Base-by-base conservation (phyloP, 2,888 invertebrate genomes). In the Agonopterix alstromeriana region DNA sequence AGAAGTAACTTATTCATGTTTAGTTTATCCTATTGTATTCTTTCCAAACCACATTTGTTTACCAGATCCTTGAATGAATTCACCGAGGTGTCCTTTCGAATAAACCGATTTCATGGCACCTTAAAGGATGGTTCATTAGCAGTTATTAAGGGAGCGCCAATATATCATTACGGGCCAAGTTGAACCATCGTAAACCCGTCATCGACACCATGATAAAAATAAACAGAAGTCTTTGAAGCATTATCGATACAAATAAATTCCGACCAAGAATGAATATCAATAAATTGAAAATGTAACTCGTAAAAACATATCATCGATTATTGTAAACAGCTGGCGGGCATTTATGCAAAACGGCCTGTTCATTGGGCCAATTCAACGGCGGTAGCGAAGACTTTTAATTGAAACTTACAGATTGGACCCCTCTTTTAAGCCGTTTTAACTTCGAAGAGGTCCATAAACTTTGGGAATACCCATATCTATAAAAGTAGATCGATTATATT, bases 301-400 rank as follows among this genome's bases (percentile, higher is more conserved):
- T 86, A 84, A 85, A 85, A 85, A 84, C 82, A 81, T 84, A 83
- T 84, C 79, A 82, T 84, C 82, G 83, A 84, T 86, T 82, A 82
- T 79, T 83, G 82, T 86, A 84, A 85, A 83, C 84, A 83, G 85
- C 86, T 82, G 77, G 82, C 78, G 85, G 87, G 83, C 83, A 79
- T 82, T 81, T 83, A 82, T 82, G 85, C 84, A 79, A 82, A 86
- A 81, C 75, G 73, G 72, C 70, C 71, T 71, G 73, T 70, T 78
- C 74, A 73, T 72, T 70, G 82, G 82, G 65, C 73, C 79, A 81
- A 82, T 77, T 77, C 78, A 82, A 76, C 75, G 58, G 78, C 84
- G 78, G 84, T 81, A 84, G 85, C 85, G 81, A 78, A 73, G 53
- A 64, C 65, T 61, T 67, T 72, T 74, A 81, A 81, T 78, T 77